These are phyloP conservation scores for Bostrychus sinensis DNA, from an alignment of 2,113 vertebrate species.

Conservation along the genomic window DNA sequence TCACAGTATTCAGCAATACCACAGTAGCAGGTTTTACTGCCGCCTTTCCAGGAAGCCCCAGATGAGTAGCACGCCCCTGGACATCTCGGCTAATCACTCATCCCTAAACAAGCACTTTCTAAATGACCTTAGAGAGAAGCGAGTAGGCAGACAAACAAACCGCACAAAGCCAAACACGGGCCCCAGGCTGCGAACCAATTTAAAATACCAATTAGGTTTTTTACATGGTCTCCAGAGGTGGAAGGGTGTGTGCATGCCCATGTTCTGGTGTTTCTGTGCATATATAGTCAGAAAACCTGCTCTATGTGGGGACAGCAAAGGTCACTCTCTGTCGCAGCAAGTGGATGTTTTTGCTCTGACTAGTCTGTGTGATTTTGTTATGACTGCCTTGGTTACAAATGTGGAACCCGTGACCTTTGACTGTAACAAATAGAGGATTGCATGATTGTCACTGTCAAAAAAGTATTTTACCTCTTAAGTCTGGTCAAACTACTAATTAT, in stretches of 20 bases:
- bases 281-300: constrained; percentile 59
- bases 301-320: constrained; percentile 66
- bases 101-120: constrained; percentile 73
- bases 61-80: constrained; percentile 72
- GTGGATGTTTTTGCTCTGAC: constrained; percentile 59
- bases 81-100: constrained; percentile 77
- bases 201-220: constrained; percentile 71
- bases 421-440: constrained; percentile 55
- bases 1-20: constrained; percentile 45
- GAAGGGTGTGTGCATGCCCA: constrained; percentile 23
- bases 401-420: constrained; percentile 64
- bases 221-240: constrained; percentile 56
- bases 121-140: constrained; percentile 72
- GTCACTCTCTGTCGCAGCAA: constrained; percentile 67
- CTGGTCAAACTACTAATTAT: background rate
- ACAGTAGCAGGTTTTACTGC: constrained; percentile 63
- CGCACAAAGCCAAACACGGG: constrained; percentile 61
- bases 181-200: constrained; percentile 71
- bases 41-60: constrained; percentile 66
- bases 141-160: constrained; percentile 60
- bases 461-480: constrained; percentile 7
- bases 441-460: constrained; percentile 62
- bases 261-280: constrained; percentile 25
- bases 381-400: constrained; percentile 65
- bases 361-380: constrained; percentile 72